These are phyloP conservation scores for Cydia amplana DNA, from an alignment of 1,140 invertebrate genomes.

Conservation along the genomic window DNA sequence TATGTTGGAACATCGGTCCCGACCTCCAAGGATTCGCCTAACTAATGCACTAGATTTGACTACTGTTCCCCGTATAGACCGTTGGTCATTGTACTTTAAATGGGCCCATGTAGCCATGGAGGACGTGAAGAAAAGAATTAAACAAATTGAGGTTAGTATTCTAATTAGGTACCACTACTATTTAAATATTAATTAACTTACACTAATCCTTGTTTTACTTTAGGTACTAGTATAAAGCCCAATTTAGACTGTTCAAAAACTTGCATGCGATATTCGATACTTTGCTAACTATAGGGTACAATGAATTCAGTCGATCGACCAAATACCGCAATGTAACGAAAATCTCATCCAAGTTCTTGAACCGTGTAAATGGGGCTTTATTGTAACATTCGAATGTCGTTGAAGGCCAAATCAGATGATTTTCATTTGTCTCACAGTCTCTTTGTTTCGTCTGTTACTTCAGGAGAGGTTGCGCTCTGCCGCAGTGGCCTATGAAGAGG, in stretches of 20 bases:
- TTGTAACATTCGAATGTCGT: too few relatives aligned
- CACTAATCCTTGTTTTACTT: neutral
- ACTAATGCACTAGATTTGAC: conserved; percentile 1
- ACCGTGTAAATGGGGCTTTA: too few relatives aligned
- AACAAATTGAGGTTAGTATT: conserved; percentile 33
- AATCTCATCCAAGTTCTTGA: too few relatives aligned
- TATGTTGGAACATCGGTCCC: neutral
- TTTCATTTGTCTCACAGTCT: neutral
- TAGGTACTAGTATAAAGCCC: too few relatives aligned
- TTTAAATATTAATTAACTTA: too few relatives aligned
- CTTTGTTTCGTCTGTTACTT: conserved; percentile 37
- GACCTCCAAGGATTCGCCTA: neutral
- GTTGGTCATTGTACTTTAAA: conserved; percentile 56
- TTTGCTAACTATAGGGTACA: too few relatives aligned
- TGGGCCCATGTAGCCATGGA: conserved; percentile 43
- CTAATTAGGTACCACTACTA: neutral
- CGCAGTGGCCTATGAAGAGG: conserved; percentile 51
- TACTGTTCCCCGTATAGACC: conserved; percentile 37
- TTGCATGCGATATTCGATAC: too few relatives aligned
- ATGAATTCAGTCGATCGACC: too few relatives aligned
- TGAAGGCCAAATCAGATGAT: neutral
- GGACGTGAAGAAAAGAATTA: conserved; percentile 37
- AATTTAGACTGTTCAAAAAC: too few relatives aligned
- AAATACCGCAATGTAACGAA: too few relatives aligned
- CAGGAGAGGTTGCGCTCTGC: conserved; percentile 36